phyloP scores from a whole-genome alignment of 2,113 vertebrate genomes.

The Probosciger aterrimus region DNA sequence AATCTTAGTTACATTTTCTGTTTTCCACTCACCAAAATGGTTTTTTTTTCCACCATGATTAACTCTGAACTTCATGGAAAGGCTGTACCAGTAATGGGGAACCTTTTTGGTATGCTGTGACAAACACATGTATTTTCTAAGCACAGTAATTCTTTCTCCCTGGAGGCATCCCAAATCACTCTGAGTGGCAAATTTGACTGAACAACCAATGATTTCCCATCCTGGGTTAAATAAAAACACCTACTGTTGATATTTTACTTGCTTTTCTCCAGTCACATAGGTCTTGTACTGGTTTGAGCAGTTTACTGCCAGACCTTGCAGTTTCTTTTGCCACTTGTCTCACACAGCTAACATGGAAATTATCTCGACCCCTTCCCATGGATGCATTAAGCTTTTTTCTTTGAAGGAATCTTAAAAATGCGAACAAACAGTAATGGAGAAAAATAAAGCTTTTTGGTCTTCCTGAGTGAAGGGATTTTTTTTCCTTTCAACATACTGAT shows the following conservation, averaged over 20 bases:
- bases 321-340: not conserved
- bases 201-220: not conserved
- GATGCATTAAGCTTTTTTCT: constrained; percentile 6
- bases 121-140: not conserved
- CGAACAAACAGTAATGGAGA: constrained; percentile 24
- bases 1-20: not conserved
- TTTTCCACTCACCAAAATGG: not conserved
- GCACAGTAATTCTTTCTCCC: not conserved
- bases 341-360: constrained; percentile 16
- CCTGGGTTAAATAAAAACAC: not conserved
- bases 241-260: not conserved
- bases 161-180: not conserved
- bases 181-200: not conserved
- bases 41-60: not conserved
- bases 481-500: constrained; percentile 30
- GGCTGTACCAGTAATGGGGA: not conserved
- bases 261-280: not conserved
- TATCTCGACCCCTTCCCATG: not conserved
- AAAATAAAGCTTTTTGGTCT: constrained; percentile 19
- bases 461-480: constrained; percentile 15
- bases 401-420: constrained; percentile 16
- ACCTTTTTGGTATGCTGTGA: not conserved
- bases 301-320: not conserved
- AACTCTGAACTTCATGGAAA: not conserved
- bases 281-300: not conserved